These are phyloP conservation scores for Etheostoma spectabile DNA, from an alignment of 2,113 vertebrate species.

Conservation along the genomic window DNA sequence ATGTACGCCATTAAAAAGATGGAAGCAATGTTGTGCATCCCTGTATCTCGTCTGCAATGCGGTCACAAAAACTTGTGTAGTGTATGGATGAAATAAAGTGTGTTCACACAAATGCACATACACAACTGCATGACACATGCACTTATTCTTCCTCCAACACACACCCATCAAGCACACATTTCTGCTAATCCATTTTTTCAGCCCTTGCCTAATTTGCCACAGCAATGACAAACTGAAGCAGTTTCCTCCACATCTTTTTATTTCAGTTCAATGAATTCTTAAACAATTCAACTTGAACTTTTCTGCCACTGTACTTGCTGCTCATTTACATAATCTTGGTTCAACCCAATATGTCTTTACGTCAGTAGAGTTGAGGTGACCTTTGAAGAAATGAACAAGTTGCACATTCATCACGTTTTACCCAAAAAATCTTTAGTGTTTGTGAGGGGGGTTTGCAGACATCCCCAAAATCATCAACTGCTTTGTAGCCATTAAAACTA, in stretches of 20 bases:
- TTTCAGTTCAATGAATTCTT: constrained; percentile 79
- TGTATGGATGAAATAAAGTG: constrained; percentile 15
- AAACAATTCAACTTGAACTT: constrained; percentile 78
- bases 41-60: constrained; percentile 35
- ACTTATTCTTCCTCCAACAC: constrained; percentile 1
- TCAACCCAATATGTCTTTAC: constrained; percentile 38
- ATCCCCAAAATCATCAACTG: not conserved
- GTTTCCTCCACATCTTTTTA: constrained; percentile 77
- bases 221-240: constrained; percentile 75
- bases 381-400: constrained; percentile 30
- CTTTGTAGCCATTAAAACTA: not conserved
- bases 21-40: constrained; percentile 67
- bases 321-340: constrained; percentile 76
- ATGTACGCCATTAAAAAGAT: constrained; percentile 72
- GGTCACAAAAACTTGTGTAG: constrained; percentile 11
- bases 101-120: not conserved
- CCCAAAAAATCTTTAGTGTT: not conserved
- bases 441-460: not conserved
- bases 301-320: constrained; percentile 68
- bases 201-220: constrained; percentile 74
- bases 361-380: constrained; percentile 37
- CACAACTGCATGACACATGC: not conserved
- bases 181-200: constrained; percentile 74
- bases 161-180: constrained; percentile 26
- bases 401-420: constrained; percentile 25